Conservation (phyloP, 92 coral and sea anemone species). For the Ricordea florida region DNA sequence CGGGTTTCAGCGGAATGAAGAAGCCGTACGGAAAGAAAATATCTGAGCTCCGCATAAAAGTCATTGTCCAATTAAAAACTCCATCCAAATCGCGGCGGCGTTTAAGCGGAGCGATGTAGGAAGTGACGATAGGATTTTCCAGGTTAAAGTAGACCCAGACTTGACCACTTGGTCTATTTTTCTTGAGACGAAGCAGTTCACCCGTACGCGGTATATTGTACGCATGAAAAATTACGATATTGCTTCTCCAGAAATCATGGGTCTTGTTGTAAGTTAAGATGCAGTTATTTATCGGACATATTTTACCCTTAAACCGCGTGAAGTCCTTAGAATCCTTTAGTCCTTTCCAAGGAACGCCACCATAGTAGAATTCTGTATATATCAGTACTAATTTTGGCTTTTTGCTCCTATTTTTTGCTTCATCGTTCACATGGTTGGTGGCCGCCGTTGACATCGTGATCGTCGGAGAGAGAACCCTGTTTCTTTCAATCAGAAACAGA, state of each 20-base stretch:
- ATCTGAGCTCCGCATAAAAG: slow-evolving; percentile 44
- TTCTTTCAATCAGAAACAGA: too few relatives aligned
- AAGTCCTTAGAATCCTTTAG: background rate
- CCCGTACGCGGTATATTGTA: slow-evolving; percentile 18
- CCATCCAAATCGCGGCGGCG: slow-evolving; percentile 4
- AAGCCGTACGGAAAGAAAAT: slow-evolving; percentile 52
- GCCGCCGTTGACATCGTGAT: too few relatives aligned
- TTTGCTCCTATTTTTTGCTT: too few relatives aligned
- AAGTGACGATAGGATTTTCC: slow-evolving; percentile 32
- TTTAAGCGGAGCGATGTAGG: background rate
- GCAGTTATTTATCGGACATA: background rate
- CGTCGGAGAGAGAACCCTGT: too few relatives aligned
- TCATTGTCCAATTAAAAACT: slow-evolving; percentile 55
- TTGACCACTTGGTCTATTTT: slow-evolving; percentile 23
- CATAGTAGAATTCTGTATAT: background rate
- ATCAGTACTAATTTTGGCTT: background rate
- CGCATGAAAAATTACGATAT: slow-evolving; percentile 52
- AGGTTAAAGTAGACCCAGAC: slow-evolving; percentile 59
- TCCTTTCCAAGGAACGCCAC: background rate
- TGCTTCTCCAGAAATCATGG: slow-evolving; percentile 15
- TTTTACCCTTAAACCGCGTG: background rate
- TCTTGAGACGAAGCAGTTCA: slow-evolving; percentile 13
- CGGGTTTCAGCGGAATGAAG: slow-evolving; percentile 26
- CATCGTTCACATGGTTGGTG: too few relatives aligned
- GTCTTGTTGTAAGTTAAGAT: slow-evolving; percentile 25